These are phyloP conservation scores for Gymnogyps californianus DNA, from an alignment of 2,113 vertebrate species.

Conservation along the genomic window DNA sequence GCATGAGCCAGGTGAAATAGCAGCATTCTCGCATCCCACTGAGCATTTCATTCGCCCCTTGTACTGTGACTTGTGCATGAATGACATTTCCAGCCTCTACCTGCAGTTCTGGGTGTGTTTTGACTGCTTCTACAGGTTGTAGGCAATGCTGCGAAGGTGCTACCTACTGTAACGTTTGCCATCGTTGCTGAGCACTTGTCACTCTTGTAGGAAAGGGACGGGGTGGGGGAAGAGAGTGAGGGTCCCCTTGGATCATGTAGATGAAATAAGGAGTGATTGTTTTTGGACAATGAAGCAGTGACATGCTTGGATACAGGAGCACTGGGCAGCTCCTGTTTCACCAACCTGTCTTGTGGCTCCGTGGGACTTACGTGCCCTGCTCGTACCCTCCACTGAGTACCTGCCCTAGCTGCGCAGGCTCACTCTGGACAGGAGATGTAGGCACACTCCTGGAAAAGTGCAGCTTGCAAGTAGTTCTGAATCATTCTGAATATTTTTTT, in stretches of 20 bases:
- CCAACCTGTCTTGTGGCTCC: background rate
- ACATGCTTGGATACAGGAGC: background rate
- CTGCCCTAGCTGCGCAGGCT: background rate
- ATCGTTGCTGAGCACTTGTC: background rate
- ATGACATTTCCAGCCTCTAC: background rate
- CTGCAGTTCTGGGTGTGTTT: background rate
- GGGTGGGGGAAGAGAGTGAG: background rate
- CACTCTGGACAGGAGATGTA: background rate
- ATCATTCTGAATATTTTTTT: background rate
- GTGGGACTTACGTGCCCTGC: background rate
- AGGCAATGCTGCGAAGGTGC: background rate
- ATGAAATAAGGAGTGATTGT: background rate
- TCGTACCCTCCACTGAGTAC: background rate
- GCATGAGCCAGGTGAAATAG: background rate
- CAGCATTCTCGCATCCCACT: background rate
- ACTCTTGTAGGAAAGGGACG: background rate
- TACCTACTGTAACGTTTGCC: rapidly evolving
- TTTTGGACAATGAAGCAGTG: background rate
- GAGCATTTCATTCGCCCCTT: background rate
- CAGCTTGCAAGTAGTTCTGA: background rate
- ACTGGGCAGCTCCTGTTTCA: background rate
- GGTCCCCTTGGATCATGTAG: background rate
- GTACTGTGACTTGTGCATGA: background rate
- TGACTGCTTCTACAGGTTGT: background rate
- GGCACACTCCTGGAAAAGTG: background rate